Conservation (phyloP, 1,140 invertebrate species). For the Heliconius himera region DNA sequence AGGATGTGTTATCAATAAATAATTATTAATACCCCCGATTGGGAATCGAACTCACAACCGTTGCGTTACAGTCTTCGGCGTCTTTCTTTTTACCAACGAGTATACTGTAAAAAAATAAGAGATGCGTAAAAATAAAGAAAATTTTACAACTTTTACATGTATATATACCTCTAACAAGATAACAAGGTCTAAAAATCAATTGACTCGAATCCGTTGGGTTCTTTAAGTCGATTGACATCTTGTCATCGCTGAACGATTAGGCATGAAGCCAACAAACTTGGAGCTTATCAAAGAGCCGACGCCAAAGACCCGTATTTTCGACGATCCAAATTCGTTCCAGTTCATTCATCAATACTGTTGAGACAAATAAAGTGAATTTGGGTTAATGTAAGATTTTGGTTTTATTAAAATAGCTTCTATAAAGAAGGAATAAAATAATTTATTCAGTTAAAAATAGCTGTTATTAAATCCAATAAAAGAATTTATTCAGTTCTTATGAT, state of each 20-base stretch:
- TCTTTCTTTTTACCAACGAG: no score
- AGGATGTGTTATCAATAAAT: no score
- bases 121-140: not conserved
- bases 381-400: not conserved
- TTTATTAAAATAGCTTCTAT: not conserved
- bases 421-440: no score
- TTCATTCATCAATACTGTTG: constrained; percentile 19
- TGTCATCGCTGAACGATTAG: constrained; percentile 22
- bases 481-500: no score
- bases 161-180: not conserved
- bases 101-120: no score
- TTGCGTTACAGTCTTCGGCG: no score
- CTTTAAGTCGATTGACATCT: constrained; percentile 20
- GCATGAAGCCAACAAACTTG: constrained; percentile 27
- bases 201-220: not conserved
- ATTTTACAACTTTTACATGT: not conserved
- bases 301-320: constrained; percentile 18
- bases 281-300: constrained; percentile 22
- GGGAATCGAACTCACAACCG: no score
- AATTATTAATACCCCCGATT: no score
- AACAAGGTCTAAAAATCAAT: constrained; percentile 1
- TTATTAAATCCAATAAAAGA: no score
- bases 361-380: not conserved
- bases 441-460: no score
- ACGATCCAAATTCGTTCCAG: constrained; percentile 14